Evolutionary conservation across 2,888 invertebrate genomes (phyloP).

Genomic region (Coremacera marginata): DNA sequence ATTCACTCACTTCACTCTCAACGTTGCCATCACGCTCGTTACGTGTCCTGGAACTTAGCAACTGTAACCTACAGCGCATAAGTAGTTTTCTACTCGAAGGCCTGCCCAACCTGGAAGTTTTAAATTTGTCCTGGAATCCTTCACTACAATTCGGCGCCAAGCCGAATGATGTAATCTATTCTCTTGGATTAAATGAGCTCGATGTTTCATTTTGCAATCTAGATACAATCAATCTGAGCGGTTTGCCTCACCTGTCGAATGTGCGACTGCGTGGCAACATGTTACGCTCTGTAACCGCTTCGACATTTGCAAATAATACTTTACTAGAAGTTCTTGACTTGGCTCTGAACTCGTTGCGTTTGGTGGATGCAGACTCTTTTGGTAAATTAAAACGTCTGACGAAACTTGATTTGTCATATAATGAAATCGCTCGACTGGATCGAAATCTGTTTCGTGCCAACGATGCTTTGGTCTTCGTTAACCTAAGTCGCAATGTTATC

Average conservation of each 20-base stretch:
- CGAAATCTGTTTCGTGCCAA: constrained; percentile 74
- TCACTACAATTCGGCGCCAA: constrained; percentile 68
- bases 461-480: constrained; percentile 73
- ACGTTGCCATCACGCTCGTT: constrained; percentile 71
- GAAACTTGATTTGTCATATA: constrained; percentile 78
- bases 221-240: constrained; percentile 73
- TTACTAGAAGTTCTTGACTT: constrained; percentile 75
- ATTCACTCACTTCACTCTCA: constrained; percentile 71
- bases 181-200: constrained; percentile 71
- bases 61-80: constrained; percentile 72
- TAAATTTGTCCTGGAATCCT: constrained; percentile 76
- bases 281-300: constrained; percentile 72
- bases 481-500: constrained; percentile 77
- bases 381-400: constrained; percentile 72
- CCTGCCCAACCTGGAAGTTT: constrained; percentile 73
- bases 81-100: constrained; percentile 72
- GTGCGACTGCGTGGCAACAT: constrained; percentile 76
- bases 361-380: constrained; percentile 75
- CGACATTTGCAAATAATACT: constrained; percentile 74
- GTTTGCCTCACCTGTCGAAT: constrained; percentile 74
- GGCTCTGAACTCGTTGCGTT: constrained; percentile 76
- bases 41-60: constrained; percentile 73
- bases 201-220: constrained; percentile 76
- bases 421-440: constrained; percentile 75
- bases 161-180: constrained; percentile 66